Conservation (phyloP, 2,113 vertebrate genomes). For the Edolisoma coerulescens region DNA sequence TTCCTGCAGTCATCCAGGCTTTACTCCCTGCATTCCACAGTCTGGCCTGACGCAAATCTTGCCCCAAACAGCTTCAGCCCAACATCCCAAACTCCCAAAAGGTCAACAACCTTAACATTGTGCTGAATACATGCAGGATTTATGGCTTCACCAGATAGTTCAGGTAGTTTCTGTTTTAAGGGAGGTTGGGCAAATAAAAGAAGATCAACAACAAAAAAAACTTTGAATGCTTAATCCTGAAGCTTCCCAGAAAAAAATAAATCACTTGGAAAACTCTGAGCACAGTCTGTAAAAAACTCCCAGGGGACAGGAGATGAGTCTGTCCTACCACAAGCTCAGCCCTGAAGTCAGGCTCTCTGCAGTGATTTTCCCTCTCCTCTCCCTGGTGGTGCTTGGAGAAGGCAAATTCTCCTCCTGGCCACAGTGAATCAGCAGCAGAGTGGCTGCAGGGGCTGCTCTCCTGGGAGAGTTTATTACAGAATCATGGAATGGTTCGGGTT, state of each 20-base stretch:
- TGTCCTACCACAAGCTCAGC: neutral
- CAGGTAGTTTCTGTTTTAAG: neutral
- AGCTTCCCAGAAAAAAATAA: neutral
- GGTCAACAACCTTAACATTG: neutral
- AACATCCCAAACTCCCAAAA: neutral
- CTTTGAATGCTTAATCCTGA: neutral
- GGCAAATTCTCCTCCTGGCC: neutral
- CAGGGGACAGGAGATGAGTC: neutral
- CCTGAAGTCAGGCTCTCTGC: neutral
- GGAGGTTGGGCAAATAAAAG: neutral
- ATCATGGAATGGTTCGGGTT: neutral
- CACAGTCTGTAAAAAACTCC: neutral
- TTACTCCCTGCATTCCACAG: neutral
- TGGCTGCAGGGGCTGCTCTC: neutral
- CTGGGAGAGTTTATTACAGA: neutral
- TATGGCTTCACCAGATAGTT: neutral
- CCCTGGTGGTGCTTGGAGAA: neutral
- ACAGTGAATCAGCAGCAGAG: neutral
- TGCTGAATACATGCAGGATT: accelerated
- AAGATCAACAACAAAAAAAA: neutral
- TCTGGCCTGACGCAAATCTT: neutral
- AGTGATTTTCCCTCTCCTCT: neutral
- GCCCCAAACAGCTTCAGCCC: neutral
- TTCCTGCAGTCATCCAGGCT: neutral
- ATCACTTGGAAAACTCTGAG: neutral